Percentiles rank a stretch among this genome's conserved stretches.
Conservation (phyloP, 2,888 invertebrate genomes). For the Drosophila flavopinicola region DNA sequence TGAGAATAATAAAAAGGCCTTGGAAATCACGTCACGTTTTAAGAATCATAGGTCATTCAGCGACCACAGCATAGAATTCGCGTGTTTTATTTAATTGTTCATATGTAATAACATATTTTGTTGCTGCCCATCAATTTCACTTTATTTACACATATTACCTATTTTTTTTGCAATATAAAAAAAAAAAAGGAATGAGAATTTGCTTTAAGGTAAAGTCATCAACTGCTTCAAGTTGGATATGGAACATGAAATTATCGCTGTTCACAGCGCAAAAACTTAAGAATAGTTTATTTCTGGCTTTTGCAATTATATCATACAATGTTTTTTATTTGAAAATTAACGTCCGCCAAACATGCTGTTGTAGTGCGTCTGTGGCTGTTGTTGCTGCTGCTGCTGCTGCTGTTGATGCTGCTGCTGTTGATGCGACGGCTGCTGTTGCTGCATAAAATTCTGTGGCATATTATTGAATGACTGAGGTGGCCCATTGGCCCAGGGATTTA, state of each 20-base stretch:
- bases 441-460: slow-evolving; percentile 56
- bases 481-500: slow-evolving; percentile 46
- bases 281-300: background rate
- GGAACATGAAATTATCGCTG: background rate
- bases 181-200: background rate
- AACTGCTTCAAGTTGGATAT: no score
- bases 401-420: slow-evolving; percentile 25
- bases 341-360: slow-evolving; percentile 71
- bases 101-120: background rate
- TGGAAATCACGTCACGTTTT: no score
- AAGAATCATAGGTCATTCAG: no score
- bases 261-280: background rate
- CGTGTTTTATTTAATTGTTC: background rate
- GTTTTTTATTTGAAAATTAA: slow-evolving; percentile 29
- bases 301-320: background rate
- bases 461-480: slow-evolving; percentile 39
- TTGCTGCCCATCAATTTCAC: slow-evolving; percentile 4
- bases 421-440: slow-evolving; percentile 48
- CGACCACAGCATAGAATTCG: no score
- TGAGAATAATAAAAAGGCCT: no score
- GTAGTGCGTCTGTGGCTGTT: slow-evolving; percentile 35
- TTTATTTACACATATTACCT: slow-evolving; percentile 5
- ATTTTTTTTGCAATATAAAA: background rate
- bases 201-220: background rate
- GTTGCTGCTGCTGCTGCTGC: slow-evolving; percentile 23